Base-by-base conservation (phyloP, 2,888 invertebrate genomes). In the Macrosoma leucophasiata region DNA sequence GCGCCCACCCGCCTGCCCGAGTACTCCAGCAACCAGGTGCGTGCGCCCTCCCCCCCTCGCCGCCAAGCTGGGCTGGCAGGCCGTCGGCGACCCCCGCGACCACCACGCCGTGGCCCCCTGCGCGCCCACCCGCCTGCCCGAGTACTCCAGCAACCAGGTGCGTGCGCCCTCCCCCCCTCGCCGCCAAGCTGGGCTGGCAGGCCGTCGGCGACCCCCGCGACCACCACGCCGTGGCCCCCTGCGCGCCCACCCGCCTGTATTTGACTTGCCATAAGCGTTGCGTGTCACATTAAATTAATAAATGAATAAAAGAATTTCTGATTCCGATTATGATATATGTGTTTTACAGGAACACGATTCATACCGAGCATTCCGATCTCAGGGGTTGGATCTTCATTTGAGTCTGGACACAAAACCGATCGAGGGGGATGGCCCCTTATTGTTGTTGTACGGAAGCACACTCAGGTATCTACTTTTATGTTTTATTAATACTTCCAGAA, bases 1-100 rank as follows among this genome's bases (percentile, higher is more conserved):
- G 97, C 98, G 7, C 97, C 98, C 0, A 94, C 97, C 44, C 92
- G 97, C 62, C 86, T 98, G 39, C 98, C 98, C 0, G 98, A 98
- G 74, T 98, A 96, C 79, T 96, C 97, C 1, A 95, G 95, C 62
- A 96, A 97, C 74, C 96, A 96, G 84, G 18, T 94, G 96, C 61
- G 86, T 98, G 50, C 98, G 98, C 0, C 92, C 93, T 58, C 86
- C 98, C 23, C 91, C 93, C 50, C 84, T 97, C 29, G 89, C 90
- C 9, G 89, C 95, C 8, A 93, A 94, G 62, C 81, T 98, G 48
- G 90, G 91, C 50, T 98, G 98, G 98, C 87, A 91, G 37, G 97
- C 97, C 63, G 84, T 93, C 27, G 97, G 95, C 0, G 95, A 98
- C 78, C 92, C 96, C 0, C 92, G 97, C 57, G 98, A 99, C 77